Evolutionary conservation across 1,140 invertebrate genomes (phyloP).

Genomic region (Drosophila sturtevanti): DNA sequence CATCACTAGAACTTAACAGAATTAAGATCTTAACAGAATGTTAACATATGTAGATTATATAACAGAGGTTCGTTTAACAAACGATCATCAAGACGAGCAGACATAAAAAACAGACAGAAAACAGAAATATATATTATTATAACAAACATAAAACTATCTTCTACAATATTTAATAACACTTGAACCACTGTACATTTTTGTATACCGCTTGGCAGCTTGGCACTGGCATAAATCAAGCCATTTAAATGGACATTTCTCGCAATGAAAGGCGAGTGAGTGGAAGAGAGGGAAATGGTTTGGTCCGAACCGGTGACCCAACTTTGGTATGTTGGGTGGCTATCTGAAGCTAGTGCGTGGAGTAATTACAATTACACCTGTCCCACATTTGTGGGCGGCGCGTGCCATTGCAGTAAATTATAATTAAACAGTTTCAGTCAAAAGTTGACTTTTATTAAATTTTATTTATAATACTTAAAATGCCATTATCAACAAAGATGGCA

Average conservation of each 20-base stretch:
- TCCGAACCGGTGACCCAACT: not conserved
- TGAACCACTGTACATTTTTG: constrained; percentile 40
- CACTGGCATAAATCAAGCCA: constrained; percentile 76
- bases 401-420: constrained; percentile 73
- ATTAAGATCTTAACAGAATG: no score
- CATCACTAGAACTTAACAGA: no score
- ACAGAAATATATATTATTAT: no score
- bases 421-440: constrained; percentile 64
- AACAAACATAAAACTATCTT: no score
- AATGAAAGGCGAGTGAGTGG: constrained; percentile 40
- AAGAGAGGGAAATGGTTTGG: not conserved
- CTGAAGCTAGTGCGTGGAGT: constrained; percentile 49
- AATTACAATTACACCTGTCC: constrained; percentile 79
- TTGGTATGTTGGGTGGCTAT: constrained; percentile 10
- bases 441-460: constrained; percentile 80
- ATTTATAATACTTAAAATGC: constrained; percentile 74
- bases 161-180: no score
- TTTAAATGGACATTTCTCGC: constrained; percentile 76
- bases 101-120: no score
- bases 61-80: no score
- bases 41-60: no score
- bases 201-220: constrained; percentile 53
- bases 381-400: constrained; percentile 44
- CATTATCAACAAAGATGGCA: constrained; percentile 45
- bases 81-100: no score